Percentiles rank a stretch among this genome's conserved stretches.
Evolutionary conservation across 2,888 invertebrate genomes (phyloP).

Genomic region (Xestia sexstrigata): DNA sequence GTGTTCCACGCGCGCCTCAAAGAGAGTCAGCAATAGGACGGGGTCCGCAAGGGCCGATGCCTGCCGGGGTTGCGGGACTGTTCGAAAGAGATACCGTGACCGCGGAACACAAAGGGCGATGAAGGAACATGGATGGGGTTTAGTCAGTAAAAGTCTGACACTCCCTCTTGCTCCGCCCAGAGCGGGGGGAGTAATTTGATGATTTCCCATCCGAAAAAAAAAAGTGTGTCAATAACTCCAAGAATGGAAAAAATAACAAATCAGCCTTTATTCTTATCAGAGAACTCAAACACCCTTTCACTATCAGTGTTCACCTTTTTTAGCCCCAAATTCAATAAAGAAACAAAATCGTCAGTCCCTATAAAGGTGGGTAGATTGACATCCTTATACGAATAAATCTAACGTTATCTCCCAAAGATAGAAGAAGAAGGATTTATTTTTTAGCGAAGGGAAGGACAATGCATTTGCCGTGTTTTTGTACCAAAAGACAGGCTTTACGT

Average conservation of each 20-base stretch:
- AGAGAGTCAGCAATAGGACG: no score
- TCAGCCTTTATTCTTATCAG: not conserved
- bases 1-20: no score
- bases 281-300: not conserved
- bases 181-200: no score
- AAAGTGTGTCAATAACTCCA: not conserved
- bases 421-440: constrained; percentile 74
- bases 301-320: constrained; percentile 45
- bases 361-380: constrained; percentile 71
- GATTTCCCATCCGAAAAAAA: no score
- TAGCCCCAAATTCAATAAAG: constrained; percentile 46
- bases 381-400: constrained; percentile 77
- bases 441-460: constrained; percentile 78
- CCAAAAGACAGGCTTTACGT: constrained; percentile 78
- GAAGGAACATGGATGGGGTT: no score
- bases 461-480: constrained; percentile 80
- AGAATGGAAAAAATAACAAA: not conserved
- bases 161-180: no score
- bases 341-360: constrained; percentile 43
- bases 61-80: no score
- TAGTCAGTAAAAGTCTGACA: no score
- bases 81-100: no score
- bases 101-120: no score
- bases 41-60: no score
- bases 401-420: constrained; percentile 74